Evolutionary conservation across 1,140 invertebrate genomes (phyloP).

Genomic region (Microplitis mediator): DNA sequence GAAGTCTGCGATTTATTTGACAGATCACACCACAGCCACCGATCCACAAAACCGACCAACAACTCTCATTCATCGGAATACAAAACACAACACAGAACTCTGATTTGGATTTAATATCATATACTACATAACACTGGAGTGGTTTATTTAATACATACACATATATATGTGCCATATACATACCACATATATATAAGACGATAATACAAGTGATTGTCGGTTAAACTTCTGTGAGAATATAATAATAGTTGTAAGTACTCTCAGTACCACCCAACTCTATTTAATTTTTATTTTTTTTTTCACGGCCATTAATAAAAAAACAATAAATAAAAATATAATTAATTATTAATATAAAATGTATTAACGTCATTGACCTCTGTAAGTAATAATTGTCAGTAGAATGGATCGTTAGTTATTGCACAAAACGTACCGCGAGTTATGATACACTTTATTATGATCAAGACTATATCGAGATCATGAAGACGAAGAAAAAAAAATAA

Average conservation of each 20-base stretch:
- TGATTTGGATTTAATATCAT: neutral
- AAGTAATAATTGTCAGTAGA: constrained; percentile 23
- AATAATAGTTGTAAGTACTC: constrained; percentile 48
- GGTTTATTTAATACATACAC: constrained; percentile 46
- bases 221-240: constrained; percentile 46
- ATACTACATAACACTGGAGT: constrained; percentile 35
- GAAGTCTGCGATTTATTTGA: constrained; percentile 57
- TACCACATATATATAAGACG: too few species aligned
- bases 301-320: too few species aligned
- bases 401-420: constrained; percentile 21
- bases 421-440: neutral
- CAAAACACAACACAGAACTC: too few species aligned
- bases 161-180: too few species aligned
- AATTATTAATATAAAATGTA: constrained; percentile 9
- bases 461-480: constrained; percentile 1
- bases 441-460: neutral
- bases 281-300: neutral
- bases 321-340: too few species aligned
- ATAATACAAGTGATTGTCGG: constrained; percentile 57
- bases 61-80: too few species aligned
- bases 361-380: constrained; percentile 19
- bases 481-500: neutral
- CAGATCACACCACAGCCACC: constrained; percentile 45
- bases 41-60: constrained; percentile 5
- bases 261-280: neutral